Evolutionary conservation across 2,888 invertebrate genomes (phyloP), one percentile per base, ranked within the genome.

Genomic region (Tubulanus polymorphus): DNA sequence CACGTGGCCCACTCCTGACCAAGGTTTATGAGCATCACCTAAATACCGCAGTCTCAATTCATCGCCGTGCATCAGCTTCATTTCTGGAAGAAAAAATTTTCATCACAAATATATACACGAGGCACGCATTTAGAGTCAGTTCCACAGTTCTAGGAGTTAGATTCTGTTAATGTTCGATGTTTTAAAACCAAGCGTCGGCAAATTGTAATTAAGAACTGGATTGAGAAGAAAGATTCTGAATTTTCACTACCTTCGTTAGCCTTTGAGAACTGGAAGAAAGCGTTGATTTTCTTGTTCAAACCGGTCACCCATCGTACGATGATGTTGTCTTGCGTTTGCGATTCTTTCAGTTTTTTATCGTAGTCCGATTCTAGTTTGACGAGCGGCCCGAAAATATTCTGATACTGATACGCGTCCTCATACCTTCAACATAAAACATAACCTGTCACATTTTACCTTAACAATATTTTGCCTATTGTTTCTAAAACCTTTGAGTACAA

Each of bases 61-160:
- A 82, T 99, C 99, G 6, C 99, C 99, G 75, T 96, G 96, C 96
- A 99, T 97, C 53, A 99, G 81, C 76, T 95, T 93, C 93, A 97
- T 95, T 73, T 96, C 97, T 83, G 71, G 59, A 65, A 63, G 28
- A 12, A 53, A 30, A 52, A n/a, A n/a, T n/a, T n/a, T n/a, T n/a
- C n/a, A n/a, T n/a, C n/a, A n/a, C 32, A 47, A 54, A 12, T 30
- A n/a, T 15, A n/a, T n/a, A n/a, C n/a, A n/a, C n/a, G n/a, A n/a
- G n/a, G n/a, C n/a, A n/a, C n/a, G n/a, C n/a, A n/a, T n/a, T n/a
- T n/a, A n/a, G n/a, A n/a, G n/a, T n/a, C n/a, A n/a, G n/a, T n/a
- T n/a, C n/a, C n/a, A n/a, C n/a, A n/a, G n/a, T n/a, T n/a, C n/a
- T n/a, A n/a, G n/a, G n/a, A n/a, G n/a, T n/a, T n/a, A n/a, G n/a